Conservation (phyloP, 2,888 invertebrate species). For the Dorcus parallelipipedus region DNA sequence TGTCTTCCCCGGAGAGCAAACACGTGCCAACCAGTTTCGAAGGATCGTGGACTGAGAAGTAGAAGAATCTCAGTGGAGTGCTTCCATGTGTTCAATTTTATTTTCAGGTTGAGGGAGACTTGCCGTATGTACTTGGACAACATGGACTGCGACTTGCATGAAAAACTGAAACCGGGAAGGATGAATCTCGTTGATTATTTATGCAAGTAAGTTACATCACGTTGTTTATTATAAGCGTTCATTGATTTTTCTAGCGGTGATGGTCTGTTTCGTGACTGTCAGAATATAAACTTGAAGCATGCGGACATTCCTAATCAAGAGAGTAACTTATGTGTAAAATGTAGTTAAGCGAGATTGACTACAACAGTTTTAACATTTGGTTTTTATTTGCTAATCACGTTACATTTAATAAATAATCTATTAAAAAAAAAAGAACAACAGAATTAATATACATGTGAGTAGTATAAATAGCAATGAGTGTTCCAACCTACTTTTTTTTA, state of each 20-base stretch:
- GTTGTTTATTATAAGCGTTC: neutral
- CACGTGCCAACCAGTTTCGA: constrained; percentile 21
- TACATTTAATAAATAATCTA: no score
- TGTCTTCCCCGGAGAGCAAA: constrained; percentile 12
- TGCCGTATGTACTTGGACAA: constrained; percentile 20
- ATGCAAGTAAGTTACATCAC: constrained; percentile 19
- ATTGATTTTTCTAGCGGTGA: constrained; percentile 7
- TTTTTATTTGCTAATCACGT: no score
- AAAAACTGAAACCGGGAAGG: neutral
- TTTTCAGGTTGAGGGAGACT: constrained; percentile 20
- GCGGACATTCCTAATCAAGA: no score
- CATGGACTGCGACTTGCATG: constrained; percentile 11
- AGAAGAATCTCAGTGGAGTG: neutral
- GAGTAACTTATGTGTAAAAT: no score
- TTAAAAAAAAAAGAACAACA: no score
- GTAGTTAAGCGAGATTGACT: no score
- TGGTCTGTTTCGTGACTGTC: constrained; percentile 18
- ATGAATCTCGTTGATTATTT: constrained; percentile 15
- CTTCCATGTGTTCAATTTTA: neutral
- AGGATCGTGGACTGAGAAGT: constrained; percentile 24
- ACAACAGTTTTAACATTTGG: no score
- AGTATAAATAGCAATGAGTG: no score
- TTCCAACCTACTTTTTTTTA: no score
- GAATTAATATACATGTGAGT: no score
- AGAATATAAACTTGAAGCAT: no score